Evolutionary conservation across 2,888 invertebrate species (phyloP), one percentile per base, ranked within the genome.

Genomic region (Drosophila prostipennis): DNA sequence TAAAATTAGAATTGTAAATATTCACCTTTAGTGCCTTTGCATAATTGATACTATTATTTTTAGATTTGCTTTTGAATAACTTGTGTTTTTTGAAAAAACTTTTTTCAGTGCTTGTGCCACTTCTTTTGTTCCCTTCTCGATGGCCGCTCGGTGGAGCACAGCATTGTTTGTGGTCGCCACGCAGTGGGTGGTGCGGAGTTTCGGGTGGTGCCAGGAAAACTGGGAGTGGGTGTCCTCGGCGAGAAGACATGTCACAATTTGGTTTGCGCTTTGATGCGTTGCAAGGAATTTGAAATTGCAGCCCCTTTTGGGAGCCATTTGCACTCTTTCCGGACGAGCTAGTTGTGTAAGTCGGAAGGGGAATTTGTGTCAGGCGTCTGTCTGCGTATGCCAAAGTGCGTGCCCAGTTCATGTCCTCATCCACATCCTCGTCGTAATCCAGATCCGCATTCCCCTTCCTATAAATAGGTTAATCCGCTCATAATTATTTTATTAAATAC

Each of bases 281-380:
- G 53, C 65, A 58, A 84, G 77, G 77, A 82, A 82, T 87, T 72
- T 56, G 42, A 74, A 80, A 78, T 74, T 78, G 67, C 55, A 69
- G 72, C 42, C 56, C 65, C 74, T 34, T 46, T 43, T 29, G 63
- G 42, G 42, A 63, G 77, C 54, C 53, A 74, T 79, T 70, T 58
- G 46, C 54, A 54, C 52, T n/a, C 46, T 1, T 46, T 16, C 16
- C 51, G 57, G 46, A 67, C n/a, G 63, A 59, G 64, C 65, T 71
- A 74, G 87, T 87, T 87, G 70, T 83, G 81, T 73, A 70, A 87
- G 74, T 82, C 77, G 82, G 77, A 87, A 77, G 85, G 87, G 75
- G 77, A 82, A 82, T 82, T 82, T 82, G 82, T 82, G 82, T 82
- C 82, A 82, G 79, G 80, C 83, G 78, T 45, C 84, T 80, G 87